A percentile compares a stretch with the other conserved stretches of the same genome.
Conservation (phyloP, 64 coral and sea anemone genomes). For the Catalaphyllia jardinei region DNA sequence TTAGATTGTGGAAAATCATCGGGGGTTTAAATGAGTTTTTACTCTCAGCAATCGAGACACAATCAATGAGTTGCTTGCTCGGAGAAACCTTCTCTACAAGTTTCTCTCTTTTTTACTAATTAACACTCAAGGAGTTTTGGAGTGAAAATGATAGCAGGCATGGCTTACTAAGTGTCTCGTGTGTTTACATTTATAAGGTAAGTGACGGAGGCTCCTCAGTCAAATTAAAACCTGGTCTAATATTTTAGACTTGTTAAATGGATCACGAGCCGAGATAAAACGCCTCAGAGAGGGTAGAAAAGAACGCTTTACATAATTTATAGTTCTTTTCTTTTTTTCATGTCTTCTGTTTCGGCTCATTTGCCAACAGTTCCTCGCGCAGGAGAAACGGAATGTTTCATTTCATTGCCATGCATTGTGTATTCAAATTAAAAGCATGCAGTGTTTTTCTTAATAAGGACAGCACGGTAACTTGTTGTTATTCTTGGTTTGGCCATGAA, state of each 20-base stretch:
- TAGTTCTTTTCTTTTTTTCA: not conserved
- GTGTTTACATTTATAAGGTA: not conserved
- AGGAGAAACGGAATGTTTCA: not conserved
- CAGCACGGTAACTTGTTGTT: not conserved
- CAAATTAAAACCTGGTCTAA: not conserved
- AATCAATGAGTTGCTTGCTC: not conserved
- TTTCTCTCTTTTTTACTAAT: slow-evolving; percentile 1
- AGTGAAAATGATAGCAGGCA: slow-evolving; percentile 3
- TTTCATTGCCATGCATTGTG: not conserved
- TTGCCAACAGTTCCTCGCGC: not conserved
- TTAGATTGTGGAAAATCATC: no score
- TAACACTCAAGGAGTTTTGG: not conserved
- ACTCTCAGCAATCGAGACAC: not conserved
- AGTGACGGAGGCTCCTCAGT: not conserved
- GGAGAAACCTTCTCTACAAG: not conserved
- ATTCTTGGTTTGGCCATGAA: not conserved
- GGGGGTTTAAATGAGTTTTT: no score
- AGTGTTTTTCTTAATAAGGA: not conserved
- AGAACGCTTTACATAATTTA: slow-evolving; percentile 12
- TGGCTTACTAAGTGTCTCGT: not conserved
- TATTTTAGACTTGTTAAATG: not conserved
- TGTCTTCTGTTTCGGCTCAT: not conserved
- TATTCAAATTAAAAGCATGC: not conserved
- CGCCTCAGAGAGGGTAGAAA: not conserved
- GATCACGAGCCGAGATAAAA: not conserved